Percentiles rank a stretch among this genome's conserved stretches.
phyloP scores from a whole-genome alignment of 2,797 vertebrate species.

The Emydoidea blandingii region DNA sequence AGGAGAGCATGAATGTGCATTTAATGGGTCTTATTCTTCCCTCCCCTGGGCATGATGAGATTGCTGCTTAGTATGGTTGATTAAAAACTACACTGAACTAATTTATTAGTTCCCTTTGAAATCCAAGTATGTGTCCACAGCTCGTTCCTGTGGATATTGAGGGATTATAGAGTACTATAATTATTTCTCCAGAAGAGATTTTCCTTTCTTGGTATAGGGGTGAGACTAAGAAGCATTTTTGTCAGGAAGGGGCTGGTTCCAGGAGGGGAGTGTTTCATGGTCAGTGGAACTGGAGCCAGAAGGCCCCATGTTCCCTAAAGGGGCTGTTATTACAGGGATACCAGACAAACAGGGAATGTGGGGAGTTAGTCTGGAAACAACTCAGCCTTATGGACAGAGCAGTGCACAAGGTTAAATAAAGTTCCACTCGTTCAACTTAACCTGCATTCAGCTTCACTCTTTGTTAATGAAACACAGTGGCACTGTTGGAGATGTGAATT shows the following conservation, averaged over 20 bases:
- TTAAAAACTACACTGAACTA: not conserved
- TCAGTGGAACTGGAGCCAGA: not conserved
- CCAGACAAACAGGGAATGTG: not conserved
- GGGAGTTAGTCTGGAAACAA: no score
- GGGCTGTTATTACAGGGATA: not conserved
- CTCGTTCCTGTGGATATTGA: not conserved
- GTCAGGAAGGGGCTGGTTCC: not conserved
- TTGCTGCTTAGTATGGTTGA: not conserved
- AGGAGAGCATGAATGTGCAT: not conserved
- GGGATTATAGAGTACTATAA: fast-evolving
- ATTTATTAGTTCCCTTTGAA: not conserved
- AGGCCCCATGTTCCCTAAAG: not conserved
- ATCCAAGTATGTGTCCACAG: not conserved
- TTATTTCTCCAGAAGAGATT: not conserved
- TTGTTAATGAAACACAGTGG: not conserved
- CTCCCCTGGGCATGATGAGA: not conserved
- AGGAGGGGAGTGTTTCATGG: not conserved
- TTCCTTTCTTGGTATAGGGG: not conserved
- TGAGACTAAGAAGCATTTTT: not conserved
- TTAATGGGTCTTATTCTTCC: not conserved
- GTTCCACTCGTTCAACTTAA: not conserved
- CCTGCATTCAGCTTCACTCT: not conserved
- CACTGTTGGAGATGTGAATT: not conserved
- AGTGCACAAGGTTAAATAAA: not conserved
- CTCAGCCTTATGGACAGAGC: not conserved